phyloP scores from a whole-genome alignment of 1,140 invertebrate genomes.

The Planococcus citri region DNA sequence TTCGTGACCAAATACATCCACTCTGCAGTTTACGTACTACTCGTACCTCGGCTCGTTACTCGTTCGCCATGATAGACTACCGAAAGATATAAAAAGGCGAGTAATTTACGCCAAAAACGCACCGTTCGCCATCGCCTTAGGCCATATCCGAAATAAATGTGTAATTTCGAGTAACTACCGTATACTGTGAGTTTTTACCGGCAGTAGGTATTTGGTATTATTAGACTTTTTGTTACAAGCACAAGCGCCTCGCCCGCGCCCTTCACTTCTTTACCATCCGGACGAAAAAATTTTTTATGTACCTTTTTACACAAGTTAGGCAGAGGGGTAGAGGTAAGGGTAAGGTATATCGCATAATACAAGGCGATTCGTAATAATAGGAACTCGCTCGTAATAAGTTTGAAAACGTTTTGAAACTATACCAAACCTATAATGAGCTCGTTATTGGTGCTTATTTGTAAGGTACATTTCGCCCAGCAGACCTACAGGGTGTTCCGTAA shows the following conservation, averaged over 20 bases:
- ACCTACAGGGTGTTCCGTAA: not conserved
- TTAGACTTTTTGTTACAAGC: not conserved
- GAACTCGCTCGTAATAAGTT: not conserved
- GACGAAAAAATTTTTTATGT: too few species aligned
- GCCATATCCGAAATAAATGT: not conserved
- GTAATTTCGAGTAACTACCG: not conserved
- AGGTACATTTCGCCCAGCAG: not conserved
- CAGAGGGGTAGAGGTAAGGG: too few species aligned
- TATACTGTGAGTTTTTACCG: not conserved
- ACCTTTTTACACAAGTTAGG: too few species aligned
- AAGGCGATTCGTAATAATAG: conserved; percentile 6
- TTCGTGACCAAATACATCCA: not conserved
- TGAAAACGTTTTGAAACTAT: conserved; percentile 2
- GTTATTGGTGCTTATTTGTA: not conserved
- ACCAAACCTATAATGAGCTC: not conserved
- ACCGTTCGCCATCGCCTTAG: not conserved
- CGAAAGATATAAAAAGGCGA: too few species aligned
- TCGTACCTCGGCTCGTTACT: too few species aligned
- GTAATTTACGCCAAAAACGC: not conserved
- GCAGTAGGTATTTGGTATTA: not conserved
- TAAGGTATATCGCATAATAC: not conserved
- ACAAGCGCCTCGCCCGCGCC: too few species aligned
- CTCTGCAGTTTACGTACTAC: too few species aligned
- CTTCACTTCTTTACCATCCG: not conserved
- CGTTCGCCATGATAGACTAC: not conserved